phyloP scores from a whole-genome alignment of 2,113 vertebrate genomes.

The Dipodomys ordii region DNA sequence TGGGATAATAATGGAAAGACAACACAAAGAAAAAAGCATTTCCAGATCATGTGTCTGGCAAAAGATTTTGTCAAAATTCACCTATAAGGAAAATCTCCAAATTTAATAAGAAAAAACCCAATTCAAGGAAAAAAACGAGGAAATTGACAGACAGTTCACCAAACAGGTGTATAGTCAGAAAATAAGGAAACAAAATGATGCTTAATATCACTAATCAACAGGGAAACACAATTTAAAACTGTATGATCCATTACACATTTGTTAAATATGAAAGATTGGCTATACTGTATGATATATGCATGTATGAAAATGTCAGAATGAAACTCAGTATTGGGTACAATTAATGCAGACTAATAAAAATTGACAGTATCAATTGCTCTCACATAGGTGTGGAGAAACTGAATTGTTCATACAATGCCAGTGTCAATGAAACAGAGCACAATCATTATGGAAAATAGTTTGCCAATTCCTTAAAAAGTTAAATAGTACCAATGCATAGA shows the following conservation, averaged over 20 bases:
- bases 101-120: background rate
- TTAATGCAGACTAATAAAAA: background rate
- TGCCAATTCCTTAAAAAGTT: background rate
- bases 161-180: background rate
- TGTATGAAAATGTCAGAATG: background rate
- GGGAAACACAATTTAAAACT: constrained; percentile 14
- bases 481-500: background rate
- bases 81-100: background rate
- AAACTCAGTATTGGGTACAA: background rate
- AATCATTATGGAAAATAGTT: background rate
- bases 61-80: background rate
- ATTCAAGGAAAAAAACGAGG: background rate
- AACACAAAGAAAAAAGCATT: constrained; percentile 30
- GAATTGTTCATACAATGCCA: background rate
- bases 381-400: background rate
- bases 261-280: background rate
- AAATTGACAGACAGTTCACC: constrained; percentile 13
- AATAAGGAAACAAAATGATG: background rate
- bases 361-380: background rate
- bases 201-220: background rate
- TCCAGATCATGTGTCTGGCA: background rate
- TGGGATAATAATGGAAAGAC: constrained; percentile 1
- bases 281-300: background rate
- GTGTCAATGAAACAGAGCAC: background rate
- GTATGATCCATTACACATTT: background rate